These are phyloP conservation scores for Leucoraja erinaceus DNA, from an alignment of 2,113 vertebrate species.

Conservation along the genomic window DNA sequence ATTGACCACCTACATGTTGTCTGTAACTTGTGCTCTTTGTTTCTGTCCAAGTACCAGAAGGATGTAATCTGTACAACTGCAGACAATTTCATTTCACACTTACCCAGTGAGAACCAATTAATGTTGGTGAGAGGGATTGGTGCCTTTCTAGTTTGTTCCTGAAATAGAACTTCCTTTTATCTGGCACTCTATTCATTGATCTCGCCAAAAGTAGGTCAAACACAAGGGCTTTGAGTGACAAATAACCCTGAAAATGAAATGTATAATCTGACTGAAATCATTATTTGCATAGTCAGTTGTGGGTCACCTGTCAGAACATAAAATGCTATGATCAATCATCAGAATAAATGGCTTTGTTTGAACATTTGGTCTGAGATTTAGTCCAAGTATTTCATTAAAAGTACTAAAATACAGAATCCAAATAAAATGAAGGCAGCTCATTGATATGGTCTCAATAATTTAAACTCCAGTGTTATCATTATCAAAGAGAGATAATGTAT, in stretches of 20 bases:
- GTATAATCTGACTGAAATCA: background rate
- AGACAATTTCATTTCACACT: background rate
- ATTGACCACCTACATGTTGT: background rate
- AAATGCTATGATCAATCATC: background rate
- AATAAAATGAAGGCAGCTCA: background rate
- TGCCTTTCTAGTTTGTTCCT: background rate
- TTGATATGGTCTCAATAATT: background rate
- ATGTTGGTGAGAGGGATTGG: background rate
- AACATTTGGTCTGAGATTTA: background rate
- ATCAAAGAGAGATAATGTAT: background rate
- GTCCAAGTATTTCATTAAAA: background rate
- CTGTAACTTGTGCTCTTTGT: background rate
- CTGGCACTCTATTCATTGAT: background rate
- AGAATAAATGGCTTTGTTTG: slow-evolving; percentile 5
- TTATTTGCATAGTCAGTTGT: background rate
- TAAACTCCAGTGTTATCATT: background rate
- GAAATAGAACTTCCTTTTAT: background rate
- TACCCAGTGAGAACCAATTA: background rate
- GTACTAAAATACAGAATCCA: background rate
- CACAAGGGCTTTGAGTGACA: background rate
- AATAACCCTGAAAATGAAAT: slow-evolving; percentile 8
- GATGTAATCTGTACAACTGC: no score
- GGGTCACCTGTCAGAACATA: background rate
- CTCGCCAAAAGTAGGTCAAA: background rate
- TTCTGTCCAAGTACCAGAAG: background rate